Percentiles rank a stretch among this genome's conserved stretches.
Conservation (phyloP, 2,888 invertebrate genomes). For the Dicranocentrus wangi region DNA sequence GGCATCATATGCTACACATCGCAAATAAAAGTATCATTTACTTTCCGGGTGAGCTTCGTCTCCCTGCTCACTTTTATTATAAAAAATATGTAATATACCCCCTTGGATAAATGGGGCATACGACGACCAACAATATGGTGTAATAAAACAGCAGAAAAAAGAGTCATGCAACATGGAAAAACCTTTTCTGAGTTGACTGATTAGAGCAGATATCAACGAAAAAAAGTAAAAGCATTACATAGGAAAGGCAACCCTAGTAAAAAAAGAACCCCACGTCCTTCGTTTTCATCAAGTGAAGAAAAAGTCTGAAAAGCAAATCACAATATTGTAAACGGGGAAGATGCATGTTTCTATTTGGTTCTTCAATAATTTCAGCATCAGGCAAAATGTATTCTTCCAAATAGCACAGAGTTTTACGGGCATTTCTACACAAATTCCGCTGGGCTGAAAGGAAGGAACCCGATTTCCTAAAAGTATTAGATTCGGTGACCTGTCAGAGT, state of each 20-base stretch:
- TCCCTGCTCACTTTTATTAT: slow-evolving; percentile 38
- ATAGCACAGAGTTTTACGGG: too few species aligned
- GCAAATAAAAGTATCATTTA: slow-evolving; percentile 59
- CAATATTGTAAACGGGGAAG: too few species aligned
- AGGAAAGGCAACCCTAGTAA: not conserved
- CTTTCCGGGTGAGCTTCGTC: slow-evolving; percentile 45
- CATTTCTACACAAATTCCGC: too few species aligned
- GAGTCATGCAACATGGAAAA: slow-evolving; percentile 52
- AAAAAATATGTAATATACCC: slow-evolving; percentile 36
- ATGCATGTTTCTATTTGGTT: too few species aligned
- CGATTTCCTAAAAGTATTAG: too few species aligned
- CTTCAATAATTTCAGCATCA: too few species aligned
- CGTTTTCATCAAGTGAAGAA: not conserved
- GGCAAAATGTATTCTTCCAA: too few species aligned
- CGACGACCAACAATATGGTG: slow-evolving; percentile 51
- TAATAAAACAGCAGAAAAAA: slow-evolving; percentile 49
- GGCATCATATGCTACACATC: slow-evolving; percentile 38
- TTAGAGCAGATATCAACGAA: slow-evolving; percentile 38
- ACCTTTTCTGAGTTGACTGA: slow-evolving; percentile 53
- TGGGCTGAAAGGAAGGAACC: too few species aligned
- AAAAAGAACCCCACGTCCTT: not conserved
- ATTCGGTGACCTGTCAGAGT: too few species aligned
- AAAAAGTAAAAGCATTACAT: slow-evolving; percentile 23
- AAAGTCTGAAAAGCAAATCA: not conserved
- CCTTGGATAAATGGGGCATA: slow-evolving; percentile 30